phyloP scores from a whole-genome alignment of 30 jellyfish, hydroid and myxozoan species.

The Aurelia sp. region DNA sequence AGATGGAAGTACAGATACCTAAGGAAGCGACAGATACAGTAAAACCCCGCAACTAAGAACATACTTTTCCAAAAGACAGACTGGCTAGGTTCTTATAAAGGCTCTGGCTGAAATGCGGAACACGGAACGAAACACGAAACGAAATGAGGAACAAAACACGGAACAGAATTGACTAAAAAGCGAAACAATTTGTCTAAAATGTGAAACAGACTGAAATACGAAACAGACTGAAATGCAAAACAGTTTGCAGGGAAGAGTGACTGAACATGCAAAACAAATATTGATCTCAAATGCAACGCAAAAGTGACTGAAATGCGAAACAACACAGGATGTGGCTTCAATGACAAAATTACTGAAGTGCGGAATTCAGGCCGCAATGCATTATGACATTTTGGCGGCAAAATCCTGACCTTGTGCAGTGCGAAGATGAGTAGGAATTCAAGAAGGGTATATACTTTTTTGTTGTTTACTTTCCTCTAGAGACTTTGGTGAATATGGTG shows the following conservation, averaged over 20 bases:
- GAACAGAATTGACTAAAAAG: not conserved
- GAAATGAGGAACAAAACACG: not conserved
- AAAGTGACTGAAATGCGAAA: no score
- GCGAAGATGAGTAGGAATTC: not conserved
- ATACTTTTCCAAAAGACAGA: no score
- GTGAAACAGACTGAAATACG: no score
- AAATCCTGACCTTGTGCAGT: not conserved
- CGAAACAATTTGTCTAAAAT: not conserved
- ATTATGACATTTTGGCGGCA: slow-evolving; percentile 4
- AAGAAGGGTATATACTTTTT: not conserved
- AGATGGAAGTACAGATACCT: no score
- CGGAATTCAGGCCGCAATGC: not conserved
- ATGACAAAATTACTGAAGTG: no score
- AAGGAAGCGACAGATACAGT: no score
- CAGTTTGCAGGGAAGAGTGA: not conserved
- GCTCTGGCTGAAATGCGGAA: not conserved
- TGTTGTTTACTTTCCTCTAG: not conserved
- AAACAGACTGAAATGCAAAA: no score
- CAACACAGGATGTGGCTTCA: no score
- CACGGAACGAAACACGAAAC: not conserved
- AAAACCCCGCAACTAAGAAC: no score
- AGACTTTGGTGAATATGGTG: no score
- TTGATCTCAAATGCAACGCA: not conserved
- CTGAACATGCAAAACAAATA: not conserved
- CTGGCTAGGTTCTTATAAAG: no score